A percentile compares a stretch with the other conserved stretches of the same genome.
Evolutionary conservation across 2,888 invertebrate genomes (phyloP).

Genomic region (Athrips mouffetella): DNA sequence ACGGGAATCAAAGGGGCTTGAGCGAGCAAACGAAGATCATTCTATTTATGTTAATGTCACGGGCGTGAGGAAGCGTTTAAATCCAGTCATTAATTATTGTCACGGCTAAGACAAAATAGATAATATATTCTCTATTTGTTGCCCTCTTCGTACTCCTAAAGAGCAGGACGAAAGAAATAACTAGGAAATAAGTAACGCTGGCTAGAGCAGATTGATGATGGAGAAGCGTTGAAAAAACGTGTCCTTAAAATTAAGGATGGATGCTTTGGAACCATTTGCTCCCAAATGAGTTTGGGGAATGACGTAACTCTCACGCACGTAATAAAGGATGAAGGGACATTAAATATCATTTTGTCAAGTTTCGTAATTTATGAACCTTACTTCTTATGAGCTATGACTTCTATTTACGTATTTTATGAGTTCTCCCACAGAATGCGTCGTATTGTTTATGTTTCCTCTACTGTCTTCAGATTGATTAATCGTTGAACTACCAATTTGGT

Average conservation of each 20-base stretch:
- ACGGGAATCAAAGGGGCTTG: constrained; percentile 74
- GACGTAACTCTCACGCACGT: constrained; percentile 57
- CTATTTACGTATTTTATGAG: constrained; percentile 58
- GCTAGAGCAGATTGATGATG: constrained; percentile 68
- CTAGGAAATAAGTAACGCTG: constrained; percentile 63
- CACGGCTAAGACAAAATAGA: constrained; percentile 75
- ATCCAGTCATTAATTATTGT: constrained; percentile 79
- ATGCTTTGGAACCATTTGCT: constrained; percentile 53
- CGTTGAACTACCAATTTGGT: constrained; percentile 17
- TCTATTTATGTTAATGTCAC: constrained; percentile 79
- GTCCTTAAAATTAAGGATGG: constrained; percentile 65
- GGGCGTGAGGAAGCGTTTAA: constrained; percentile 79
- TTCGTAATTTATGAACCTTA: constrained; percentile 57
- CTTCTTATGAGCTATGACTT: constrained; percentile 52
- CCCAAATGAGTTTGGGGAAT: constrained; percentile 65
- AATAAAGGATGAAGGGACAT: constrained; percentile 54
- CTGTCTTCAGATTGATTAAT: constrained; percentile 34
- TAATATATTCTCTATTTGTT: constrained; percentile 75
- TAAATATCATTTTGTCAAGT: constrained; percentile 74
- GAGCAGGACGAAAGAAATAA: constrained; percentile 68
- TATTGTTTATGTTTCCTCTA: constrained; percentile 56
- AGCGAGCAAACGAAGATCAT: constrained; percentile 66
- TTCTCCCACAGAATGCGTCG: constrained; percentile 43
- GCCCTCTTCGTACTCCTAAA: constrained; percentile 56
- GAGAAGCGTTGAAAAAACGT: constrained; percentile 62